Evolutionary conservation across 1,140 invertebrate genomes (phyloP).

Genomic region (Trypoxylus dichotomus): DNA sequence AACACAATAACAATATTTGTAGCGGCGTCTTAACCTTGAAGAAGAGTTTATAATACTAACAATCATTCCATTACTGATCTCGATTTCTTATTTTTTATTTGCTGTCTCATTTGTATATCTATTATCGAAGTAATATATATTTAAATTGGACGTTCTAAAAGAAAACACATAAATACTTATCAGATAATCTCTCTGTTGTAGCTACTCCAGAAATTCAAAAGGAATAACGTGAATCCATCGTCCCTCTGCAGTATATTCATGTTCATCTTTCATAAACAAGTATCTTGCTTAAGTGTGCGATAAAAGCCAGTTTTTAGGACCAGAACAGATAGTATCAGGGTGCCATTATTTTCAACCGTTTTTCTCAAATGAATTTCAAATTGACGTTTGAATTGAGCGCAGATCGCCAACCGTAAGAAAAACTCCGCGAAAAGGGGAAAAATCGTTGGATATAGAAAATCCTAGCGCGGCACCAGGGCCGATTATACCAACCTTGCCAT

Average conservation of each 20-base stretch:
- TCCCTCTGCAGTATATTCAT: not conserved
- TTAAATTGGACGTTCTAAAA: no score
- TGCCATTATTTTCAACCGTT: not conserved
- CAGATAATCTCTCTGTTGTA: no score
- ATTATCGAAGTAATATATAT: no score
- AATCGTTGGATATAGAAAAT: conserved; percentile 5
- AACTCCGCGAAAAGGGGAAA: not conserved
- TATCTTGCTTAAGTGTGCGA: not conserved
- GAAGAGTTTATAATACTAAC: no score
- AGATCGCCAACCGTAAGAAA: not conserved
- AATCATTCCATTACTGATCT: no score
- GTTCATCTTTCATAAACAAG: not conserved
- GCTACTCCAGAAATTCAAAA: no score
- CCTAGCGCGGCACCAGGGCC: not conserved
- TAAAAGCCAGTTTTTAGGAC: not conserved
- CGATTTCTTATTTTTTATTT: no score
- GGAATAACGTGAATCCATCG: no score
- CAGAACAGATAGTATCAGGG: not conserved
- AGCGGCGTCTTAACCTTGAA: no score
- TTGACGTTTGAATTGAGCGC: not conserved
- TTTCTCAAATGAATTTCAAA: not conserved
- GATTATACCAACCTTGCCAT: conserved; percentile 19
- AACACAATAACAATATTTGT: no score
- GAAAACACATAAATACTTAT: no score
- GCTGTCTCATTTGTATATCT: no score